Conservation (phyloP, 1,140 invertebrate genomes). For the Cotesia chilonis region DNA sequence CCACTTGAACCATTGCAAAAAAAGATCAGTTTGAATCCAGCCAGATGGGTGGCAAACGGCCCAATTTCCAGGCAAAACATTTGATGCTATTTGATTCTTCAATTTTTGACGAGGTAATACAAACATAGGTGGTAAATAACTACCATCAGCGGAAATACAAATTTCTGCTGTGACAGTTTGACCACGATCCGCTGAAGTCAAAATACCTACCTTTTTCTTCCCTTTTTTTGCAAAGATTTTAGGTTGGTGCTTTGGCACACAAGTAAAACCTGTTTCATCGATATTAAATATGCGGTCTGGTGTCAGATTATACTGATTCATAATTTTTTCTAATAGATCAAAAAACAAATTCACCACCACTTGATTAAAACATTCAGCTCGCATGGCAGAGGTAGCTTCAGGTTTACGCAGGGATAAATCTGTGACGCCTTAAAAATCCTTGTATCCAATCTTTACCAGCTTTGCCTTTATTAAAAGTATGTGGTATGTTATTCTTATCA, state of each 20-base stretch:
- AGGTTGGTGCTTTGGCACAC: constrained; percentile 44
- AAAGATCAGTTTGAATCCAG: constrained; percentile 33
- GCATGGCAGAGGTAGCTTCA: constrained; percentile 48
- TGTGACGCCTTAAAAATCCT: constrained; percentile 50
- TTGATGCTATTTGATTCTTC: constrained; percentile 49
- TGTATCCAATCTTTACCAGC: constrained; percentile 47
- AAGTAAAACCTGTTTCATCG: constrained; percentile 50
- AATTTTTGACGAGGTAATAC: constrained; percentile 53
- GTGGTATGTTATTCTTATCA: constrained; percentile 40
- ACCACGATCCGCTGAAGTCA: constrained; percentile 50
- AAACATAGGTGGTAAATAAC: constrained; percentile 53
- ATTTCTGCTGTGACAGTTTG: constrained; percentile 53
- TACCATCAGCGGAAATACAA: constrained; percentile 55
- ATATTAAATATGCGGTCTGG: constrained; percentile 45
- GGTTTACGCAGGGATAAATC: constrained; percentile 47
- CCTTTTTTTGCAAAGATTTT: constrained; percentile 47
- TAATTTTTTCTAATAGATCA: constrained; percentile 38
- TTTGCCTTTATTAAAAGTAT: constrained; percentile 36
- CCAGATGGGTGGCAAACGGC: constrained; percentile 31
- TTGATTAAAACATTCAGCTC: constrained; percentile 48
- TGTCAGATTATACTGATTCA: constrained; percentile 42
- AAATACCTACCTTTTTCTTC: constrained; percentile 43
- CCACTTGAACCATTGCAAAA: constrained; percentile 32
- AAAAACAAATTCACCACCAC: constrained; percentile 37
- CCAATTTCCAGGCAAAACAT: constrained; percentile 41